These are phyloP conservation scores for Cyprinus carpio DNA, from an alignment of 2,113 vertebrate genomes.

Conservation along the genomic window DNA sequence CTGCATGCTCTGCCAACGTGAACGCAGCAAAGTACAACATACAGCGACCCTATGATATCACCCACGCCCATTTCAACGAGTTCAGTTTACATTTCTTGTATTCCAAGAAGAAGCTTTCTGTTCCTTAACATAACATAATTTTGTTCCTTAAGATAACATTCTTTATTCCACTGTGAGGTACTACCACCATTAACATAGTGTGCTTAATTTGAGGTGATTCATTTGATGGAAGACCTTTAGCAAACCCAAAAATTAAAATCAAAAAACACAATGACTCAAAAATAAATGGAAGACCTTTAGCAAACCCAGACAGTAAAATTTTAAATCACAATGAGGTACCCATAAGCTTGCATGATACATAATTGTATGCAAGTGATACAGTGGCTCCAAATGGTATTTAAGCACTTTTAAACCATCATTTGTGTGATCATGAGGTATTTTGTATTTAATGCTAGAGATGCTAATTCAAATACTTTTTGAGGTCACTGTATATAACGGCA, in stretches of 20 bases:
- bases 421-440: too few species aligned
- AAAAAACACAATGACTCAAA: neutral
- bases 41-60: conserved; percentile 13
- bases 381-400: too few species aligned
- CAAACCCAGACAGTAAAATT: neutral
- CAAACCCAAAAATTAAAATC: neutral
- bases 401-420: too few species aligned
- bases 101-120: neutral
- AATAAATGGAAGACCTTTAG: neutral
- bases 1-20: neutral
- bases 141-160: neutral
- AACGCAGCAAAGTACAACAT: neutral
- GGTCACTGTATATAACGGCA: neutral
- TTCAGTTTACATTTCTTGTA: conserved; percentile 6
- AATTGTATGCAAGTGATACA: too few species aligned
- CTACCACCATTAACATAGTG: neutral
- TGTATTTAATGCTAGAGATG: neutral
- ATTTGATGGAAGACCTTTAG: neutral
- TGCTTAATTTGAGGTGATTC: neutral
- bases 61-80: neutral
- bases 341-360: too few species aligned
- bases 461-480: neutral
- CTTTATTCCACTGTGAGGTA: conserved; percentile 9
- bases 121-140: neutral
- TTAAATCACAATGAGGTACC: neutral